Base-by-base conservation (phyloP, 92 coral and sea anemone genomes). In the Paramuricea clavata region DNA sequence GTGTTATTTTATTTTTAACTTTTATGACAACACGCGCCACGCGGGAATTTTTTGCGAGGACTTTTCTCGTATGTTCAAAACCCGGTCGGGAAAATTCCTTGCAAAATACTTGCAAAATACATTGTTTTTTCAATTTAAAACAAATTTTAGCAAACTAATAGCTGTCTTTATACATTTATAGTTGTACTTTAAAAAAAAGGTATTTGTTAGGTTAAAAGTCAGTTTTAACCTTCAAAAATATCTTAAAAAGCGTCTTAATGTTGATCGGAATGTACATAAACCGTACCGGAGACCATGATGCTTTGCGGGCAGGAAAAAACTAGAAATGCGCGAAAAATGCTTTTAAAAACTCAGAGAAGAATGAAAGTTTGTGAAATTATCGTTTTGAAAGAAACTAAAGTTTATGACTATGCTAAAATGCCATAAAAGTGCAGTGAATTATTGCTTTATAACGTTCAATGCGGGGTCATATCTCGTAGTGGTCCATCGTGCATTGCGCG, bases 21-120 rank as follows among this genome's bases (percentile, higher is more conserved):
- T 76, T 76, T 76, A 25, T 44, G 43, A 78, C 69, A 54, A 64
- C 84, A 79, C 84, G 84, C 84, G 72, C 35, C 71, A 61, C 65
- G 57, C 56, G 65, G 54, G 84, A 35, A 35, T 15, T 30, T 39
- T 61, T 0, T 12, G 43, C 33, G 71, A 3, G 72, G 13, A 12
- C n/a, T 28, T 65, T 65, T 25, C 39, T 21, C 72, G 72, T 12
- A 19, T 9, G 39, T 9, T 0, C n/a, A 65, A 65, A 28, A 30
- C 22, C 72, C 72, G 34, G 36, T 65, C 39, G 36, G 39, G 3
- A 25, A 15, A 31, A 39, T 39, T 4, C 5, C 10, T 39, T 39
- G 44, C 10, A 39, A 60, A 22, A 6, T 0, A 60, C 28, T 60
- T 6, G 0, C 10, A 26, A 60, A 30, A 7, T 13, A 30, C 13